Evolutionary conservation across 92 coral and sea anemone species (phyloP).

Genomic region (Actinostola sp.): DNA sequence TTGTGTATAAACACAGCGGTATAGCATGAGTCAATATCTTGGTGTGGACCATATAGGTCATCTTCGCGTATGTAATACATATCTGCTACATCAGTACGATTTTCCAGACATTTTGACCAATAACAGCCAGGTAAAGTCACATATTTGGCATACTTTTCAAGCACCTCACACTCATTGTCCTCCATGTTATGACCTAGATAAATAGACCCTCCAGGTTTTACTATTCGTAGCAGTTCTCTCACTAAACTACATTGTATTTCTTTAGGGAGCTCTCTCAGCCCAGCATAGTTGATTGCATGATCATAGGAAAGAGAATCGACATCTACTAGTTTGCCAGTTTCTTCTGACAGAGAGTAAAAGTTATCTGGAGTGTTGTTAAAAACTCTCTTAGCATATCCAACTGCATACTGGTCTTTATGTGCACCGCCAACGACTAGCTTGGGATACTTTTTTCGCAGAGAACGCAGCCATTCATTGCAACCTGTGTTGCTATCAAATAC

Average conservation of each 20-base stretch:
- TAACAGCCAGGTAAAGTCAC: slow-evolving; percentile 73
- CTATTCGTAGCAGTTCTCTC: slow-evolving; percentile 67
- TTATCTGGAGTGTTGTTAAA: slow-evolving; percentile 77
- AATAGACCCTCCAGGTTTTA: slow-evolving; percentile 87
- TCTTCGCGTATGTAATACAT: slow-evolving; percentile 85
- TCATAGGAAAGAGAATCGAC: slow-evolving; percentile 35
- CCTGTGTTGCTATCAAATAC: slow-evolving; percentile 89
- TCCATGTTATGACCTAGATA: slow-evolving; percentile 91
- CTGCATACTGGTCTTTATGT: slow-evolving; percentile 81
- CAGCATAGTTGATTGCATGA: slow-evolving; percentile 91
- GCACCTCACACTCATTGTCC: slow-evolving; percentile 60
- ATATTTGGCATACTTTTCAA: slow-evolving; percentile 49
- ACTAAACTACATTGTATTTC: slow-evolving; percentile 69
- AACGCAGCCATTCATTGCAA: slow-evolving; percentile 83
- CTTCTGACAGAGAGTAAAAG: slow-evolving; percentile 53
- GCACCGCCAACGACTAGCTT: slow-evolving; percentile 79
- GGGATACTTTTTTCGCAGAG: slow-evolving; percentile 67
- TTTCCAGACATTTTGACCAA: slow-evolving; percentile 78
- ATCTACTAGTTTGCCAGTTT: slow-evolving; percentile 33
- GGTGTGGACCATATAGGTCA: slow-evolving; percentile 70
- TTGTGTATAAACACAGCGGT: slow-evolving; percentile 92
- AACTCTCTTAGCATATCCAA: slow-evolving; percentile 84
- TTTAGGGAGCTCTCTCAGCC: slow-evolving; percentile 66
- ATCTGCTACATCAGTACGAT: slow-evolving; percentile 66
- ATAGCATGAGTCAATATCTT: slow-evolving; percentile 70